Conservation (phyloP, 2,113 vertebrate species). For the Parus major region DNA sequence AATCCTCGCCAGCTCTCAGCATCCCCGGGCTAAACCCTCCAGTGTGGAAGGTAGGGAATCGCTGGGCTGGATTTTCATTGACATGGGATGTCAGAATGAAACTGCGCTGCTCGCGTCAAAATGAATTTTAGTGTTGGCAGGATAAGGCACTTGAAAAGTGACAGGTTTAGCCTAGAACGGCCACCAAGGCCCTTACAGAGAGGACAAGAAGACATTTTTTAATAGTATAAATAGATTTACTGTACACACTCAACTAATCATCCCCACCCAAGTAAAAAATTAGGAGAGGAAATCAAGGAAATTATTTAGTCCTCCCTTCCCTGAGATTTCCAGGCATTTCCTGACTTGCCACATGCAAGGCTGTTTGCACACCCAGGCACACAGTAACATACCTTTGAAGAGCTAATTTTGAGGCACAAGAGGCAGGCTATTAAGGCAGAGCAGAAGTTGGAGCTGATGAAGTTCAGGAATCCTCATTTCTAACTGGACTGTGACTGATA, state of each 20-base stretch:
- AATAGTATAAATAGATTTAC: neutral
- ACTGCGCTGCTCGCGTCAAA: neutral
- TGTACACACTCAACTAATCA: neutral
- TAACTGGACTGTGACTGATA: neutral
- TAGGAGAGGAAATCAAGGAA: neutral
- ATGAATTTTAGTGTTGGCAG: neutral
- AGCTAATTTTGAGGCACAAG: neutral
- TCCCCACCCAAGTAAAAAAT: neutral
- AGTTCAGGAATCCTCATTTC: neutral
- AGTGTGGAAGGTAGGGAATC: neutral
- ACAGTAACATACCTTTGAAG: neutral
- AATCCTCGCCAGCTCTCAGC: rapidly evolving
- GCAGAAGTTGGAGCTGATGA: neutral
- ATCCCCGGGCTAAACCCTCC: neutral
- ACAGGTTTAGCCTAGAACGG: neutral
- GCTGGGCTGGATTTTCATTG: neutral
- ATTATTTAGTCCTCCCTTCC: neutral
- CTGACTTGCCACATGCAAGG: neutral
- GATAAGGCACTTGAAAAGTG: neutral
- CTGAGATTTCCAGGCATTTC: neutral
- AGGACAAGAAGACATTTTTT: neutral
- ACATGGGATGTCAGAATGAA: neutral
- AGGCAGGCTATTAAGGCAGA: neutral
- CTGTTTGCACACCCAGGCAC: neutral
- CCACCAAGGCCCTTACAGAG: neutral